Evolutionary conservation across 2,797 vertebrate species (phyloP).

Genomic region (Acipenser transmontanus): DNA sequence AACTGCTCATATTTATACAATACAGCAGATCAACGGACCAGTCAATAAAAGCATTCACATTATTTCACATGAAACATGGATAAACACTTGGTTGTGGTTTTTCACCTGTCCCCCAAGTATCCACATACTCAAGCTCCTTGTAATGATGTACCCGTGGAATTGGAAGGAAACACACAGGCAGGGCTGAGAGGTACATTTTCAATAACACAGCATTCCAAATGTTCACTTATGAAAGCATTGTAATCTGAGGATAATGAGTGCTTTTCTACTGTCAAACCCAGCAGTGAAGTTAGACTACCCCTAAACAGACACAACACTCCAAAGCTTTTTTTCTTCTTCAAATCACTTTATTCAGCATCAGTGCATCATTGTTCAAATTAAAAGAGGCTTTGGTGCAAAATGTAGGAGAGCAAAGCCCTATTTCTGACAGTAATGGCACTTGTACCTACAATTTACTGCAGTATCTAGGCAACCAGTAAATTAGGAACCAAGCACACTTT

Average conservation of each 20-base stretch:
- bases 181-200: conserved; percentile 46
- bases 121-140: too few relatives aligned
- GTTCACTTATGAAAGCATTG: conserved; percentile 22
- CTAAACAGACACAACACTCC: conserved; percentile 21
- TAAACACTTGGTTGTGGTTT: too few relatives aligned
- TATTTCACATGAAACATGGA: too few relatives aligned
- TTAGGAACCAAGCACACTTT: conserved; percentile 77
- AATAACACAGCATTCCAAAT: conserved; percentile 50
- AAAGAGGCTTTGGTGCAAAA: conserved; percentile 32
- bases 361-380: conserved; percentile 28
- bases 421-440: conserved; percentile 54
- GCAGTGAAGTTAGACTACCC: conserved; percentile 35
- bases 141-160: conserved; percentile 7
- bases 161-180: conserved; percentile 28
- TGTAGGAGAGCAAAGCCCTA: conserved; percentile 6
- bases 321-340: conserved; percentile 16
- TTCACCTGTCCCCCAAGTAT: too few relatives aligned
- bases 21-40: too few relatives aligned
- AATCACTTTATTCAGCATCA: conserved; percentile 12
- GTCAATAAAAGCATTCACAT: too few relatives aligned
- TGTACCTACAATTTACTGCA: conserved; percentile 55
- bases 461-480: conserved; percentile 86
- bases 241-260: conserved; percentile 29
- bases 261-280: conserved; percentile 31
- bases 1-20: too few relatives aligned